Base-by-base conservation (phyloP, 2,113 vertebrate genomes). In the Alectura lathami region DNA sequence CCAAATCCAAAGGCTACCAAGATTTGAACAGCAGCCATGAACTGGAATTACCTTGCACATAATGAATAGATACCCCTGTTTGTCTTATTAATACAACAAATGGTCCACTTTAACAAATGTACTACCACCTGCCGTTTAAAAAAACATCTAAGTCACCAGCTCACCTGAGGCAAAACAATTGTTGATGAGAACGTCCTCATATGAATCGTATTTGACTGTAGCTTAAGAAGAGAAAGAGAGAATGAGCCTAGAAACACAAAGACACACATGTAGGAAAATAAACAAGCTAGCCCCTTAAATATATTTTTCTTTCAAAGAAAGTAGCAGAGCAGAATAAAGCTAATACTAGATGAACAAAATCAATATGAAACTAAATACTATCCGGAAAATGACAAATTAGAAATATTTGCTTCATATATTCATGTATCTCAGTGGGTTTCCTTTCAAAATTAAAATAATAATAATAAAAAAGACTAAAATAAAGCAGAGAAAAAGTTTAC, bases 371-470 rank as follows among this genome's bases (percentile, higher is more conserved):
- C 9, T 60, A 86, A 90, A 79, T 48, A 56, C 1, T 43, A 62
- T 2, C 6, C 3, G 3, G 1, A 66, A 94, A 94, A 87, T 50
- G 2, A 82, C 57, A 86, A 84, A 88, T 69, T 48, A 70, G 8
- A 88, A 83, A 36, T 73, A 67, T 73, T 73, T 89, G 24, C 13
- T 83, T 91, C 27, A 59, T 32, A 51, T 83, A 60, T 47, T 73
- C 6, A 15, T 70, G 42, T 45, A 45, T 73, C 53, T 89, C 40
- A 22, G 48, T 57, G 20, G 11, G 20, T 74, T 94, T 92, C 32
- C 38, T 89, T 83, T 94, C 42, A 87, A 87, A 94, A 87, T 83
- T 87, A 50, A 83, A 84, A 47, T 8, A 88, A 27, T 40, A 40
- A 62, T 34, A 51, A 51, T 36, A 38, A 36, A 60, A 34, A 62